These are phyloP conservation scores for Melanotaenia boesemani DNA, from an alignment of 2,797 vertebrate genomes.

Conservation along the genomic window DNA sequence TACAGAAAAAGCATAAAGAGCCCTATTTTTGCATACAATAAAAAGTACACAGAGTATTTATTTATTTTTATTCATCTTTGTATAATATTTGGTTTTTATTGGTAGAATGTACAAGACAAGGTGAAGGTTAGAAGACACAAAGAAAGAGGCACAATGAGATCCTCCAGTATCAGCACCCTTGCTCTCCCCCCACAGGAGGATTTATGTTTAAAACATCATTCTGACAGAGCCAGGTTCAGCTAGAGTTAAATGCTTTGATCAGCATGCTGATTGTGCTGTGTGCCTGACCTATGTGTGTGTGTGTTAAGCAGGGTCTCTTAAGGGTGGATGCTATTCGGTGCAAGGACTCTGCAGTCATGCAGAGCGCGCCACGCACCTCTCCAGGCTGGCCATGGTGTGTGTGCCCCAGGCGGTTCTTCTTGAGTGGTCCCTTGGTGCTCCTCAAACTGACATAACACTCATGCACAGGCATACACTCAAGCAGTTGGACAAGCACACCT, in stretches of 20 bases:
- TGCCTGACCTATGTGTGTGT: conserved; percentile 36
- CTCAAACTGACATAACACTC: conserved; percentile 65
- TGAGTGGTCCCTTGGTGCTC: conserved; percentile 67
- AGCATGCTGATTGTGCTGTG: conserved; percentile 42
- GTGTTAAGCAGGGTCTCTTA: conserved; percentile 39
- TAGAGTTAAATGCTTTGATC: conserved; percentile 74
- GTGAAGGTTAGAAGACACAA: conserved; percentile 39
- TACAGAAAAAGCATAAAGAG: neutral
- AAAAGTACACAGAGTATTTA: neutral
- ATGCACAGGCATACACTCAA: conserved; percentile 20
- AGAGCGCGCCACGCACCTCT: conserved; percentile 34
- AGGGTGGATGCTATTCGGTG: conserved; percentile 43
- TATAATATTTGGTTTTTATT: neutral
- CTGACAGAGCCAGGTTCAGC: conserved; percentile 58
- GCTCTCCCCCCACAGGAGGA: conserved; percentile 19
- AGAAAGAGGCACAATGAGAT: conserved; percentile 19
- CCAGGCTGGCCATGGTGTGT: conserved; percentile 24
- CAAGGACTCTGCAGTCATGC: conserved; percentile 26
- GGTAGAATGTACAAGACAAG: neutral
- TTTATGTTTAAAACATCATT: conserved; percentile 69
- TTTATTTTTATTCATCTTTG: neutral
- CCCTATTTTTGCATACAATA: neutral
- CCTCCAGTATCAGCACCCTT: conserved; percentile 17
- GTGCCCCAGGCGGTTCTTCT: conserved; percentile 62
- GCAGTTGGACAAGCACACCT: conserved; percentile 35